A percentile compares a stretch with the other conserved stretches of the same genome.
phyloP scores from a whole-genome alignment of 92 coral and sea anemone species.

The Pocillopora meandrina region DNA sequence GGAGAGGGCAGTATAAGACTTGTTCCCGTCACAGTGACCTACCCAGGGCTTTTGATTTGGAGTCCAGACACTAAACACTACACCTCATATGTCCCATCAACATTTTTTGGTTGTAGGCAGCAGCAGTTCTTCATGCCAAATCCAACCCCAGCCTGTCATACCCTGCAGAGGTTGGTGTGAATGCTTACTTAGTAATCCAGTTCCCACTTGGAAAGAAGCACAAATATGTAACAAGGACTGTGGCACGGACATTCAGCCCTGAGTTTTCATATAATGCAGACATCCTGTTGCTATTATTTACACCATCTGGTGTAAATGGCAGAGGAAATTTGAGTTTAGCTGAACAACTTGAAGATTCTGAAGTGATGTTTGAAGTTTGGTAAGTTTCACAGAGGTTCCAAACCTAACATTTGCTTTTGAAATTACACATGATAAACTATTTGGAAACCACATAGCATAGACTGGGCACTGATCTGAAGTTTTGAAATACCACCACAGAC shows the following conservation, averaged over 20 bases:
- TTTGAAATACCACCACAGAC: background rate
- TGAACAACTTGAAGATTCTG: slow-evolving; percentile 82
- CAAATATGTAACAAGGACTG: slow-evolving; percentile 75
- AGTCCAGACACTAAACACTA: too few species aligned
- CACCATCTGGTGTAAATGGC: slow-evolving; percentile 44
- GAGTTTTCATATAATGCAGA: slow-evolving; percentile 86
- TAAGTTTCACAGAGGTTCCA: slow-evolving; percentile 34
- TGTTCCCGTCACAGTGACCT: too few species aligned
- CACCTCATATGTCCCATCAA: background rate
- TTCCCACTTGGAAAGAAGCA: slow-evolving; percentile 83
- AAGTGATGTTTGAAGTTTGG: slow-evolving; percentile 87
- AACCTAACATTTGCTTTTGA: too few species aligned
- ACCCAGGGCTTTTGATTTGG: too few species aligned
- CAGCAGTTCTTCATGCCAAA: slow-evolving; percentile 61
- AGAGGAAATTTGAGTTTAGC: slow-evolving; percentile 75
- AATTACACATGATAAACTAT: too few species aligned
- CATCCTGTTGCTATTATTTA: slow-evolving; percentile 64
- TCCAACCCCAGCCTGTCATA: slow-evolving; percentile 73
- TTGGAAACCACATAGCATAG: too few species aligned
- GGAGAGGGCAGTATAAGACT: too few species aligned
- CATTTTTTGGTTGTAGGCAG: slow-evolving; percentile 56
- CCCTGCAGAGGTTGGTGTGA: slow-evolving; percentile 96
- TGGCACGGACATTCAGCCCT: slow-evolving; percentile 96
- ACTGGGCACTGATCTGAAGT: background rate
- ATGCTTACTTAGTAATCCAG: slow-evolving; percentile 77